Base-by-base conservation (phyloP, 2,113 vertebrate genomes). In the Megalops atlanticus region DNA sequence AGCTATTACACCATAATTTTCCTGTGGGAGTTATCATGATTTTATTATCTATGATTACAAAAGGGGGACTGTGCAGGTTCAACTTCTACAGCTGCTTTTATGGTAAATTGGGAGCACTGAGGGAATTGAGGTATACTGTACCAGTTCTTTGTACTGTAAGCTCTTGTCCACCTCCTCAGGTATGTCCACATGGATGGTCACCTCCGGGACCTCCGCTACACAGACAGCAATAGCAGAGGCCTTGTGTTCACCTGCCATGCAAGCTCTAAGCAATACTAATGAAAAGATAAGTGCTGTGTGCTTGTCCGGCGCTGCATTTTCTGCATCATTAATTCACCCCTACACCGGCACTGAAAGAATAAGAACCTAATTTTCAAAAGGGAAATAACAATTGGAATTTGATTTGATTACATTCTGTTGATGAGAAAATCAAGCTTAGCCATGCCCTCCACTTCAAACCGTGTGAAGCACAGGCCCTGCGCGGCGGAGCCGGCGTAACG, bases 91-190 rank as follows among this genome's bases (percentile, higher is more conserved):
- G n/a, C n/a, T n/a, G n/a, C n/a, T n/a, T n/a, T n/a, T n/a, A n/a
- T n/a, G n/a, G n/a, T n/a, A n/a, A n/a, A n/a, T n/a, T n/a, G n/a
- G n/a, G n/a, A n/a, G n/a, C n/a, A n/a, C n/a, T n/a, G n/a, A n/a
- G n/a, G n/a, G n/a, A n/a, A n/a, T n/a, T n/a, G n/a, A n/a, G n/a
- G n/a, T n/a, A n/a, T 31, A 64, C 72, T 89, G 87, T 91, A 89
- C 85, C 89, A 90, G 86, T 76, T 79, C 38, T 76, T 77, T 82
- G 81, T 79, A 71, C 80, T 82, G 58, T 36, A 49, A 64, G 27
- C 84, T 79, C 75, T n/a, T 43, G 31, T 77, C 74, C 71, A 71
- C 64, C 14, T 83, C 74, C 43, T 76, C 77, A 43, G 79, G 15
- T 72, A 79, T 68, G 45, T 54, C 43, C 36, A 35, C 43, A 16